Evolutionary conservation across 2,797 vertebrate species (phyloP).

Genomic region (Syngnathus rostellatus): DNA sequence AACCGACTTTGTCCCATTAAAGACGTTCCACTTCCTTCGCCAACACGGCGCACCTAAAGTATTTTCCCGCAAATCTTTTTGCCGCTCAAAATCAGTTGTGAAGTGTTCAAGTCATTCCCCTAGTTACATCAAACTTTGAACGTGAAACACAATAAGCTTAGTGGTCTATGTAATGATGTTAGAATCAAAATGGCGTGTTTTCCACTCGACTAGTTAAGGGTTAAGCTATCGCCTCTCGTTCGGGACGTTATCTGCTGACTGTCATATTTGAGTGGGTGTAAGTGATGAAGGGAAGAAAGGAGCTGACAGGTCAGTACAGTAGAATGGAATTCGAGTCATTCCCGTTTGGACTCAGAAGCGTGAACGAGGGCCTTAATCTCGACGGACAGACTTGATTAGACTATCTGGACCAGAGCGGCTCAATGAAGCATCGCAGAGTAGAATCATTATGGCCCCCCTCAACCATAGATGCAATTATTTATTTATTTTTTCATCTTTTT

Average conservation of each 20-base stretch:
- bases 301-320: constrained; percentile 24
- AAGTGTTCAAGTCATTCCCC: too few species aligned
- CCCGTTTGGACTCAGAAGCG: constrained; percentile 26
- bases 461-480: constrained; percentile 32
- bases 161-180: not conserved
- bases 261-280: constrained; percentile 13
- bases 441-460: constrained; percentile 34
- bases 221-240: constrained; percentile 13
- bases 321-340: constrained; percentile 32
- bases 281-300: constrained; percentile 24
- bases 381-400: constrained; percentile 44
- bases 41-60: too few species aligned
- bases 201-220: constrained; percentile 23
- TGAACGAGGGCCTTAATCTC: constrained; percentile 32
- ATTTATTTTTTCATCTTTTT: constrained; percentile 7
- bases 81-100: too few species aligned
- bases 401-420: constrained; percentile 38
- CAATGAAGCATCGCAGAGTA: constrained; percentile 31
- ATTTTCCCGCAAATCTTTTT: too few species aligned
- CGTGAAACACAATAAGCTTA: too few species aligned
- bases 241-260: constrained; percentile 5
- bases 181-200: constrained; percentile 8
- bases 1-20: too few species aligned
- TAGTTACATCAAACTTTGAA: too few species aligned
- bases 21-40: too few species aligned